Percentiles rank a stretch among this genome's conserved stretches.
These are phyloP conservation scores for Jacana jacana DNA, from an alignment of 2,113 vertebrate genomes.

Conservation along the genomic window DNA sequence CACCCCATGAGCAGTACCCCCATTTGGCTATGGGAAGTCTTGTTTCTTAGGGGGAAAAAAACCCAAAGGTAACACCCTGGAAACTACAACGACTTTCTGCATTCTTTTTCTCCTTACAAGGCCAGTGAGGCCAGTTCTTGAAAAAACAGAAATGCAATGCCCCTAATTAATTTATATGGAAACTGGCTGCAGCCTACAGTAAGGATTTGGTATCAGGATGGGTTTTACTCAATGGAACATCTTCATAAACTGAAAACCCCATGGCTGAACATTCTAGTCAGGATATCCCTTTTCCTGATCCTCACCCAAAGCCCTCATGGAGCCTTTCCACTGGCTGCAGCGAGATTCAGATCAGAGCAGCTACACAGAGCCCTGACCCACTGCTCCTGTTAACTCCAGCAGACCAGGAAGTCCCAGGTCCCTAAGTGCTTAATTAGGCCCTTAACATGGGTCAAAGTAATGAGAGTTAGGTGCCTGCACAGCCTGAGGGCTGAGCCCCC, in stretches of 20 bases:
- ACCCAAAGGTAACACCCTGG: background rate
- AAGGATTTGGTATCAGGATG: background rate
- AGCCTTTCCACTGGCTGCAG: background rate
- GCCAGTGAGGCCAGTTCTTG: background rate
- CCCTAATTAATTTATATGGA: background rate
- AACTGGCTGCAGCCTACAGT: background rate
- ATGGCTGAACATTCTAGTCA: background rate
- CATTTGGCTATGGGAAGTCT: background rate
- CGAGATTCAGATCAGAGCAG: background rate
- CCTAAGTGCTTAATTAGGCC: background rate
- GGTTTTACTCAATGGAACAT: background rate
- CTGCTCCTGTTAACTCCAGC: background rate
- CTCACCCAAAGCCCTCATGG: background rate
- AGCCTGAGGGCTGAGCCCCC: background rate
- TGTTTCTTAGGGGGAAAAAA: background rate
- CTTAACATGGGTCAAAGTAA: background rate
- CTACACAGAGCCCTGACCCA: background rate
- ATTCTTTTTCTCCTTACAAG: background rate
- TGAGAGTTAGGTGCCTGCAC: accelerated
- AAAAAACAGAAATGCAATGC: background rate
- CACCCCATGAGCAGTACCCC: background rate
- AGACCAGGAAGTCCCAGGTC: background rate
- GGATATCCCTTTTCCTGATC: background rate
- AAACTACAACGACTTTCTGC: background rate
- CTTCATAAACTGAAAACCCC: background rate